phyloP scores from a whole-genome alignment of 2,888 invertebrate genomes.

The Epinotia demarniana region DNA sequence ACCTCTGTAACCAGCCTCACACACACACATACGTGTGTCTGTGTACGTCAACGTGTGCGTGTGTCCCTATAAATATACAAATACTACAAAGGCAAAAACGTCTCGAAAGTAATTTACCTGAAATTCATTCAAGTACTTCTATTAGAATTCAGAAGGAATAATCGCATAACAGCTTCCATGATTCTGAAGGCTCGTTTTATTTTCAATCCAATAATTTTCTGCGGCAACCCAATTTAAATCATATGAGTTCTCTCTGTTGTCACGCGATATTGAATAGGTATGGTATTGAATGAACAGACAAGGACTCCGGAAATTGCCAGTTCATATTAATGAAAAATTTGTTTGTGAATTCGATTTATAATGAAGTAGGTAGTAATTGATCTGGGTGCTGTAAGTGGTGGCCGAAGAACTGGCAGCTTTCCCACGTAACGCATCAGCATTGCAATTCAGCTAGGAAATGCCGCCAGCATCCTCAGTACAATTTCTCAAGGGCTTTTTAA shows the following conservation, averaged over 20 bases:
- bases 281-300: background rate
- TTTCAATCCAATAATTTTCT: conserved; percentile 10
- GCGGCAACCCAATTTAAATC: conserved; percentile 16
- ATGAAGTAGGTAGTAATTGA: background rate
- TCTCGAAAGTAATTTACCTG: no score
- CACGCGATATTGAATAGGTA: conserved; percentile 16
- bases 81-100: no score
- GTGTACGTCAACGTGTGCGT: no score
- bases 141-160: background rate
- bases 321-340: background rate
- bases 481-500: no score
- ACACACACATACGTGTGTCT: no score
- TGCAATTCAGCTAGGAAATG: no score
- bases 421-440: no score
- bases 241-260: background rate
- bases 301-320: conserved; percentile 3
- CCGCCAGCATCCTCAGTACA: no score
- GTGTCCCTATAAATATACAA: no score
- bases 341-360: background rate
- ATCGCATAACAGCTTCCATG: background rate
- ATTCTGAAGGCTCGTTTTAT: conserved; percentile 1
- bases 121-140: background rate
- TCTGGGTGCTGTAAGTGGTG: no score
- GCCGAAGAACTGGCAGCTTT: no score
- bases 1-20: no score